These are phyloP conservation scores for Sesamia inferens DNA, from an alignment of 2,888 invertebrate species.

Conservation along the genomic window DNA sequence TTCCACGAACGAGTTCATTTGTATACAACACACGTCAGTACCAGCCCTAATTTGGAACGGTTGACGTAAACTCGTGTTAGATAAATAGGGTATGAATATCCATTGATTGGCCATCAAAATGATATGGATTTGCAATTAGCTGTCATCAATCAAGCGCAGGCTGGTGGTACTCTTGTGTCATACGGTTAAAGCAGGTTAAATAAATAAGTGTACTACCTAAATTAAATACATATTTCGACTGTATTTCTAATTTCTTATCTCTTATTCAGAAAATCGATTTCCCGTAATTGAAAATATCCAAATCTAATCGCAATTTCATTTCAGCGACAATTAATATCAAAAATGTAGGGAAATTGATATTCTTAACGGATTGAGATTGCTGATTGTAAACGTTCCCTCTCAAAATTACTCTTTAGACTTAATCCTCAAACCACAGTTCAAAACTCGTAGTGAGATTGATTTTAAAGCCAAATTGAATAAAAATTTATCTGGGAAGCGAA, in stretches of 20 bases:
- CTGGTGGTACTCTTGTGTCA: slow-evolving; percentile 25
- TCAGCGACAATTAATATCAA: neutral
- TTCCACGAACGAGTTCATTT: slow-evolving; percentile 33
- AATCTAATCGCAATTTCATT: neutral
- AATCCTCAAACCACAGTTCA: neutral
- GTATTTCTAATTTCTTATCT: neutral
- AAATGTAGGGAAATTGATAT: neutral
- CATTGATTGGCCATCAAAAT: slow-evolving; percentile 52
- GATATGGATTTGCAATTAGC: slow-evolving; percentile 62
- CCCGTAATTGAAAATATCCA: neutral
- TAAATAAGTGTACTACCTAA: neutral
- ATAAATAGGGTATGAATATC: slow-evolving; percentile 46
- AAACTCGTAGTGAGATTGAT: neutral
- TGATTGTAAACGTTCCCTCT: neutral
- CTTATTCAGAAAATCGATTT: neutral
- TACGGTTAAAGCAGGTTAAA: neutral
- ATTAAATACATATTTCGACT: neutral
- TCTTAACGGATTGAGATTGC: neutral
- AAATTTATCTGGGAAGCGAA: neutral
- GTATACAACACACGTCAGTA: slow-evolving; percentile 49
- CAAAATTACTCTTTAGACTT: neutral
- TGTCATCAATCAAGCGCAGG: slow-evolving; percentile 59
- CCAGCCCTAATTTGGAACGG: slow-evolving; percentile 60
- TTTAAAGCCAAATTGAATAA: neutral
- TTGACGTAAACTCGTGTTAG: slow-evolving; percentile 65